Base-by-base conservation (phyloP, 2,113 vertebrate species). In the Poeciliopsis retropinna region DNA sequence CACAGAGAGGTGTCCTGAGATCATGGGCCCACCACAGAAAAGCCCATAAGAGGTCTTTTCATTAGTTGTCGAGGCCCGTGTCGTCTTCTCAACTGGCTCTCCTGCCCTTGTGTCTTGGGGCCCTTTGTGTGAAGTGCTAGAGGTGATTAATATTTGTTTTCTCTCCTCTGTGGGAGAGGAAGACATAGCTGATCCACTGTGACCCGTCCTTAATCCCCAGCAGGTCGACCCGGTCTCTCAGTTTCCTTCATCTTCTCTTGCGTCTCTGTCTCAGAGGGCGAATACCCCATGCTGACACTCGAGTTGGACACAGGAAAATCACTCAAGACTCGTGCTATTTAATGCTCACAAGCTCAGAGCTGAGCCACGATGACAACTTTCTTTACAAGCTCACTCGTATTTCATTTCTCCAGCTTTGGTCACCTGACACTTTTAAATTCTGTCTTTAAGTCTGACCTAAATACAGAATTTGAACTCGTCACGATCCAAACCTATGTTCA, bases 71-170 rank as follows among this genome's bases (percentile, higher is more conserved):
- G 78, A 69, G 75, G 80, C 77, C 75, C 54, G 81, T 51, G 81
- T 84, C 85, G 60, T 85, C 87, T 70, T 82, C 76, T 73, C 66
- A 11, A 60, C 71, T 54, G 31, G 80, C 73, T 72, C 81, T 76
- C 81, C 84, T 75, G 80, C 73, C 86, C 85, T 79, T 37, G 44
- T 69, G 61, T 85, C 75, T 84, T n/a, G 17, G 72, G 80, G 72
- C 60, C 81, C 82, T 90, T 89, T 94, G 87, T 93, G 84, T 91
- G 88, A 92, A 92, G 89, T 91, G 84, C 84, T 90, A 32, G 89
- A 89, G 87, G 90, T 95, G 92, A 94, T 95, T 94, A 93, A 94
- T 94, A 91, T 95, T 94, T 94, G 93, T 90, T 94, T 93, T 91
- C 61, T 69, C 85, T 92, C 77, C 89, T 92, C 87, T 79, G 90